A percentile compares a stretch with the other conserved stretches of the same genome.
phyloP scores from a whole-genome alignment of 2,888 invertebrate genomes.

The Lymantria dispar region DNA sequence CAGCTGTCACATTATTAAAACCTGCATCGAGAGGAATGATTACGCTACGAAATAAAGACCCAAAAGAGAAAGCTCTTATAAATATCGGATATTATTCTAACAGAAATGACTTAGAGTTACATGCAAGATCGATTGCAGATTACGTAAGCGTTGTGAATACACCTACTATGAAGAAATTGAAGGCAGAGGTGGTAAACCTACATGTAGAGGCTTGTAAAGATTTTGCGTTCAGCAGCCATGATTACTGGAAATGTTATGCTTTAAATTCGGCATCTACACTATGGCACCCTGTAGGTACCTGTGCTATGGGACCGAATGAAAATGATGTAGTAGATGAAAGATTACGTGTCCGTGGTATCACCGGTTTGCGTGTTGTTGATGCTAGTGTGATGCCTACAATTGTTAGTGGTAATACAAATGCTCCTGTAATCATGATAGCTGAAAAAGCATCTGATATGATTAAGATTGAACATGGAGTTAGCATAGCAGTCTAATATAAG shows the following conservation, averaged over 20 bases:
- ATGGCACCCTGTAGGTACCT: conserved; percentile 16
- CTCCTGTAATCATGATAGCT: background rate
- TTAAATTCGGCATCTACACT: conserved; percentile 43
- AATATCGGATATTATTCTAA: conserved; percentile 44
- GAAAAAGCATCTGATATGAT: conserved; percentile 1
- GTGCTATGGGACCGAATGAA: conserved; percentile 57
- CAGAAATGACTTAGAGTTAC: conserved; percentile 34
- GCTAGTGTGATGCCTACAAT: background rate
- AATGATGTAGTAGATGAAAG: conserved; percentile 5
- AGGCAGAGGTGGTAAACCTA: conserved; percentile 30
- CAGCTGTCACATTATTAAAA: conserved; percentile 38
- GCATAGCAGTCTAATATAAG: background rate
- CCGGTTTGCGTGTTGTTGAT: background rate
- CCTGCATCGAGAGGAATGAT: conserved; percentile 50
- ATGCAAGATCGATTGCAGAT: conserved; percentile 32
- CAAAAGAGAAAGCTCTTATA: conserved; percentile 40
- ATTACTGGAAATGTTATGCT: conserved; percentile 57
- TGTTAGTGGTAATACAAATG: background rate
- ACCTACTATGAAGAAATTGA: conserved; percentile 29
- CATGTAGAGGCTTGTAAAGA: conserved; percentile 39
- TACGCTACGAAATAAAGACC: conserved; percentile 38
- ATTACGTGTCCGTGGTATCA: background rate
- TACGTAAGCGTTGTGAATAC: conserved; percentile 36
- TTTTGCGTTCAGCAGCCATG: conserved; percentile 39
- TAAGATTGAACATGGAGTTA: background rate